Evolutionary conservation across 2,888 invertebrate genomes (phyloP), one percentile per base, ranked within the genome.

Genomic region (Branchipolynoe longqiensis): DNA sequence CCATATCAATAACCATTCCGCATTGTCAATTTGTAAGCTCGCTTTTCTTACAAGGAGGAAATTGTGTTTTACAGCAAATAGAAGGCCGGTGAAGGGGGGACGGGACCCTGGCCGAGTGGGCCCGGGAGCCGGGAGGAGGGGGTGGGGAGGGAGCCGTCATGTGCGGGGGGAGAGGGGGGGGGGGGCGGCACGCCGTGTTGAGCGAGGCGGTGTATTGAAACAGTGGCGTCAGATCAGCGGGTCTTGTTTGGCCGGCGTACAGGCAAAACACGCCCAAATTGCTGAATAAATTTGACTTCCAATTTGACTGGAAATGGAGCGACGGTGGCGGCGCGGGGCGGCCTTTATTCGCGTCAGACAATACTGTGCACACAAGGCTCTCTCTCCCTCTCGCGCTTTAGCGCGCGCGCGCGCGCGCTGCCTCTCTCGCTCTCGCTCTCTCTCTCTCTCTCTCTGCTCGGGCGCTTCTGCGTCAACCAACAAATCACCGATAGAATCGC

Each of bases 41-140:
- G 78, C 78, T 54, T 78, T 78, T 78, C 78, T 78, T 78, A 83
- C 83, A 83, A 62, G 59, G 59, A 83, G 83, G 83, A 83, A 83
- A 83, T 83, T 58, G 62, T 83, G 83, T 83, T 83, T 83, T 62
- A 83, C 62, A 36, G 83, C 64, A 83, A 83, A 83, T 83, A 83
- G 28, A 40, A 36, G 38, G 41, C 18, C 48, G 48, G 48, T 78
- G 78, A 31, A 33, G 41, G 54, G 48, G 1, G 78, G 54, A 48
- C 78, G 78, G 25, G 36, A 12, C 31, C 31, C 48, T 28, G 48
- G n/a, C n/a, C n/a, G n/a, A n/a, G 22, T n/a, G 4, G n/a, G 73
- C 18, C 18, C 54, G 54, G 18, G 18, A 54, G 18, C 14, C 12
- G 41, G 28, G 78, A 78, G 48, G 41, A 48, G 48, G 54, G 41